Conservation (phyloP, 2,888 invertebrate genomes). For the Coleophora flavipennella region DNA sequence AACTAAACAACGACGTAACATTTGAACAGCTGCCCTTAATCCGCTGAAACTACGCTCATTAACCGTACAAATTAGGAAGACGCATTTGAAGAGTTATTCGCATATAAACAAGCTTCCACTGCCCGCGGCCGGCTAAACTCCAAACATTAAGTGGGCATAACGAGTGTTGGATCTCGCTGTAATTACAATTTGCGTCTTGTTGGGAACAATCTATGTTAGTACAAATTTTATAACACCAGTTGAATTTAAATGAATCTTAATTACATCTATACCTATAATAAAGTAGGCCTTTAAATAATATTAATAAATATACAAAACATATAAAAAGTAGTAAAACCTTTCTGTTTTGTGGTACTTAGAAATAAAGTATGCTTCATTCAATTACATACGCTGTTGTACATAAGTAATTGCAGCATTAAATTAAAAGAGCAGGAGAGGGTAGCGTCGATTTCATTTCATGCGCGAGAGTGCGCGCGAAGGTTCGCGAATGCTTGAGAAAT, state of each 20-base stretch:
- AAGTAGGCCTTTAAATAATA: too few relatives aligned
- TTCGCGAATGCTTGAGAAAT: too few relatives aligned
- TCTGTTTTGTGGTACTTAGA: too few relatives aligned
- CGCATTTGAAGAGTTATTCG: constrained; percentile 12
- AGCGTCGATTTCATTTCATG: too few relatives aligned
- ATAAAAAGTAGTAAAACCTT: too few relatives aligned
- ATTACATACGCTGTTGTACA: too few relatives aligned
- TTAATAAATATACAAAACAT: too few relatives aligned
- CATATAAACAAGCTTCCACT: constrained; percentile 13
- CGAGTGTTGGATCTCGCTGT: constrained; percentile 10
- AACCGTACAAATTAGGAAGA: constrained; percentile 13
- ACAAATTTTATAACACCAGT: constrained; percentile 5
- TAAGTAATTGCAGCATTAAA: too few relatives aligned
- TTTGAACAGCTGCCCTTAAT: constrained; percentile 13
- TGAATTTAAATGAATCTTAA: constrained; percentile 9
- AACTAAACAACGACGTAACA: background rate
- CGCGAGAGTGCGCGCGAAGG: too few relatives aligned
- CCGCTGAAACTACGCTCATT: constrained; percentile 15
- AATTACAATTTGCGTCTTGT: constrained; percentile 32
- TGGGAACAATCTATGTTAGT: constrained; percentile 4
- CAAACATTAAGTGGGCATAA: constrained; percentile 20
- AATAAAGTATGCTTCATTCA: too few relatives aligned
- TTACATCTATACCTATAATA: constrained; percentile 15
- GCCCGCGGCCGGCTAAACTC: constrained; percentile 13
- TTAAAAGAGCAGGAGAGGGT: too few relatives aligned